phyloP scores from a whole-genome alignment of 2,113 vertebrate genomes.

The Microcebus ravelobensis region DNA sequence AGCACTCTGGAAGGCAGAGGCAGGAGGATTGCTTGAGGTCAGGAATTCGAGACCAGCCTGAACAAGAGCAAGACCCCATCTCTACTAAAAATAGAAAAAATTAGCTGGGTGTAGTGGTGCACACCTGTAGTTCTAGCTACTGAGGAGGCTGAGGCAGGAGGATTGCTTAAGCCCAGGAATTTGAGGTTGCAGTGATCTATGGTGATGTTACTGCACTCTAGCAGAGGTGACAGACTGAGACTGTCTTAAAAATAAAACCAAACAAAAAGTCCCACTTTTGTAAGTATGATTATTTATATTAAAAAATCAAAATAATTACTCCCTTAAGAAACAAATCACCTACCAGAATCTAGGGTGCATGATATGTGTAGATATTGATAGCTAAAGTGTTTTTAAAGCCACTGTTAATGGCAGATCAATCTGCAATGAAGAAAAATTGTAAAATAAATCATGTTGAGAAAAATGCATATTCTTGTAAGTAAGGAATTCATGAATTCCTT shows the following conservation, averaged over 20 bases:
- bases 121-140: no score
- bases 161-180: no score
- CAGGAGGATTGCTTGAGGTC: no score
- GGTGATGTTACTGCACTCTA: no score
- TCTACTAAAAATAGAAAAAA: no score
- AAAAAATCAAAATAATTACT: background rate
- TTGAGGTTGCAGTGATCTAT: no score
- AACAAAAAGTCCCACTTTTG: background rate
- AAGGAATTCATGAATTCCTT: background rate
- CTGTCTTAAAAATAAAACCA: background rate
- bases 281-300: background rate
- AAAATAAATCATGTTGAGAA: background rate
- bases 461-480: background rate
- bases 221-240: no score
- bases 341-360: background rate
- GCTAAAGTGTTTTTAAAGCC: background rate
- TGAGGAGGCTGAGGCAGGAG: no score
- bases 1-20: no score
- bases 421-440: background rate
- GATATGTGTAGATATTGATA: background rate
- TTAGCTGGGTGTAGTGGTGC: no score
- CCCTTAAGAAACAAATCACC: background rate
- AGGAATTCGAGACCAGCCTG: no score
- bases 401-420: background rate
- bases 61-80: no score